Evolutionary conservation across 2,888 invertebrate genomes (phyloP).

Genomic region (Camponotus fellah): DNA sequence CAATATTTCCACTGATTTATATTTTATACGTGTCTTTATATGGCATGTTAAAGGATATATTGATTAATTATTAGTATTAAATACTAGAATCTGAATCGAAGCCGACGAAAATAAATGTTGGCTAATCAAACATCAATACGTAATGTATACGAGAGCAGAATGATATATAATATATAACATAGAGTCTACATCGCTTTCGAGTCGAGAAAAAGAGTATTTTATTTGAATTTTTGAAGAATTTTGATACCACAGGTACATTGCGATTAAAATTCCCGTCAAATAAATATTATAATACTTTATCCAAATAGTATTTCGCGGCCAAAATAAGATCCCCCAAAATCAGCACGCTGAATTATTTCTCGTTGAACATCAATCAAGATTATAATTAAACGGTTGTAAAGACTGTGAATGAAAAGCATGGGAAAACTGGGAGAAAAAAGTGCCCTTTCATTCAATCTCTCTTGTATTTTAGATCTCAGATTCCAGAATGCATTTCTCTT

Average conservation of each 20-base stretch:
- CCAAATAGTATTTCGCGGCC: not conserved
- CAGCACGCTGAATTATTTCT: not conserved
- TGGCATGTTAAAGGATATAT: not conserved
- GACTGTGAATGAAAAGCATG: not conserved
- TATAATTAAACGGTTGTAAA: not conserved
- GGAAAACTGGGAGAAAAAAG: not conserved
- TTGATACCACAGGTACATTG: not conserved
- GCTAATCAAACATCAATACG: constrained; percentile 14
- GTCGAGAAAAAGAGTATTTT: not conserved
- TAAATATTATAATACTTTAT: not conserved
- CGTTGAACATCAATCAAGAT: not conserved
- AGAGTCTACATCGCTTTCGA: not conserved
- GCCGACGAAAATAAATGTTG: not conserved
- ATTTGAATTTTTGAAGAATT: not conserved
- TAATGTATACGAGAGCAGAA: not conserved
- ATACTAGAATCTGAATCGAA: constrained; percentile 8
- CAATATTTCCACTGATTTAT: not conserved
- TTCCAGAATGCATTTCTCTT: not conserved
- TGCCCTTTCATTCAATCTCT: not conserved
- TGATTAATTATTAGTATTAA: not conserved
- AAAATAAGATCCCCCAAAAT: not conserved
- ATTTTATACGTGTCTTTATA: not conserved
- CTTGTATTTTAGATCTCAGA: not conserved
- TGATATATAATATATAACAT: not conserved
- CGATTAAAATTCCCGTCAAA: not conserved